Base-by-base conservation (phyloP, 2,888 invertebrate genomes). In the Syritta pipiens region DNA sequence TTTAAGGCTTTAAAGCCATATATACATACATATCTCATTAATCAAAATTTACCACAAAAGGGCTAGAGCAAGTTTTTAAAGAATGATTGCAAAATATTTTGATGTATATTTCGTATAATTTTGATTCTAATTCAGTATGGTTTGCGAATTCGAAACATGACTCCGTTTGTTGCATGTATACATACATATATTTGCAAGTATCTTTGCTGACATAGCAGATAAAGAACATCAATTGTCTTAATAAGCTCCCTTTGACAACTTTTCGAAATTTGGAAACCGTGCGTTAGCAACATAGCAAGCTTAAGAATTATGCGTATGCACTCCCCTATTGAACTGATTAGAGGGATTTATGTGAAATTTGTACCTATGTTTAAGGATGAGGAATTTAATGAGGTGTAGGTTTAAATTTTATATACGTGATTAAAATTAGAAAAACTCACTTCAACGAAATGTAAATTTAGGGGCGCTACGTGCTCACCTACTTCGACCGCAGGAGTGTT, bases 321-420 rank as follows among this genome's bases (percentile, higher is more conserved):
- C 68, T 69, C 49, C 44, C 42, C 49, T 49, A 76, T 71, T 57
- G 76, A 69, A 76, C 76, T 71, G 76, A 76, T 76, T 76, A 71
- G 63, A 63, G 63, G 51, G 59, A 63, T 63, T 69, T 76, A 76
- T 59, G 63, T 59, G 51, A 65, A 71, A 63, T 71, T 59, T 76
- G 59, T 49, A 59, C 26, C 35, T 60, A 60, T 12, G 28, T 62
- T 57, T 62, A 51, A 35, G 67, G 49, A 51, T 79, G 49, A 46
- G 48, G 19, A 49, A 74, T 67, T 79, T 79, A 79, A 79, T 79
- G 74, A 79, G 62, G 79, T 79, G 79, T 74, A 79, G 67, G 79
- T 62, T 79, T 74, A 79, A 79, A 79, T 79, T 79, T 74, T 74
- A 67, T 67, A 74, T 74, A 79, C 79, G 79, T 79, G 79, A 79